Base-by-base conservation (phyloP, 2,113 vertebrate species). In the Pandion haliaetus region DNA sequence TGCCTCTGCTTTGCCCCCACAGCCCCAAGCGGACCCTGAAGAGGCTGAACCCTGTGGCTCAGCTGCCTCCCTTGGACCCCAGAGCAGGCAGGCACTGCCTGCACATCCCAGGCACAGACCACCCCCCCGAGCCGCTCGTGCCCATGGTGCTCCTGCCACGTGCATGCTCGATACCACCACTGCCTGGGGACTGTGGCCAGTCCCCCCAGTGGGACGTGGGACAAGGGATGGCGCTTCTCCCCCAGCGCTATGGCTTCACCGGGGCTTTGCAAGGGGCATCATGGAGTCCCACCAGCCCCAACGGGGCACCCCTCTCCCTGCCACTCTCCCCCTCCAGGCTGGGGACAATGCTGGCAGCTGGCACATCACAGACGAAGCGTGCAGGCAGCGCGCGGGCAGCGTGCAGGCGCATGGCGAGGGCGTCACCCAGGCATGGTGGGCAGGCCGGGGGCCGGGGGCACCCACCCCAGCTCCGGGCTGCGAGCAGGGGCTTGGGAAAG, bases 401-500 rank as follows among this genome's bases (percentile, higher is more conserved):
- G 7, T 49, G 72, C 19, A 5, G 57, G 18, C 0, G 0, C 88
- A 34, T 0, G 2, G 55, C 2, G 18, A 55, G 78, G 42, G 65
- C 10, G 10, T 20, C 4, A 4, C 23, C 13, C 5, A 5, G 65
- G 55, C 65, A 28, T 0, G 14, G 83, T 0, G 21, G 72, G 82
- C 79, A 44, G 67, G 82, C 1, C 0, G 44, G 55, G 82, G 71
- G 45, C 80, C 0, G 3, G 86, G 95, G 94, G 32, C 80, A 90
- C 82, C 80, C 82, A 86, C 57, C 81, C 87, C 77, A 55, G 63
- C 77, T 63, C n/a, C 20, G 36, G 79, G 31, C 88, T 62, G 87
- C 4, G 52, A 93, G 82, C 80, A 78, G 85, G 81, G 61, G 93
- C 74, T 67, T 96, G 91, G 96, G 93, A 97, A 96, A 96, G 96